These are phyloP conservation scores for Augiades crinisus DNA, from an alignment of 2,888 invertebrate genomes.

Conservation along the genomic window DNA sequence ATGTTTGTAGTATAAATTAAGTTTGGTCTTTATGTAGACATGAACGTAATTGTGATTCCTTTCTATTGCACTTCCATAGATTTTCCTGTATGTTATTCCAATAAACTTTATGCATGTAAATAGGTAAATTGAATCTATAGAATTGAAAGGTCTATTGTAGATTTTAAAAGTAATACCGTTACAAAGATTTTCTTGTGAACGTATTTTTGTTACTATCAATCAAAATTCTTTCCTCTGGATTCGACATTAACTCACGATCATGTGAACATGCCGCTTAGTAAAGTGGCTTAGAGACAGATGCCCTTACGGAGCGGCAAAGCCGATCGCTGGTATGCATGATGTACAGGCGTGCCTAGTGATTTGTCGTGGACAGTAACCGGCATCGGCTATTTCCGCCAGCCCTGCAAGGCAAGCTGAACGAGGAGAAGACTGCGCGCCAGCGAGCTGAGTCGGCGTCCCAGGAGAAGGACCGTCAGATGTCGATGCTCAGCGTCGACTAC, in stretches of 20 bases:
- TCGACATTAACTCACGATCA: no score
- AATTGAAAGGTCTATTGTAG: no score
- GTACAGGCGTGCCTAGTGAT: not conserved
- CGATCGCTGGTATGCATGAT: no score
- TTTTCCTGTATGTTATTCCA: conserved; percentile 10
- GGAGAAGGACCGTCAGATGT: conserved; percentile 96
- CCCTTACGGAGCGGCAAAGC: no score
- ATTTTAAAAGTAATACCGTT: no score
- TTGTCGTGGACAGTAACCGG: not conserved
- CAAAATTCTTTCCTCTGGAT: not conserved
- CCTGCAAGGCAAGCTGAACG: conserved; percentile 94
- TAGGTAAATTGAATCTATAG: not conserved
- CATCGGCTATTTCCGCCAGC: conserved; percentile 74
- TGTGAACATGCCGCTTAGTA: not conserved
- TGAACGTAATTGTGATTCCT: not conserved
- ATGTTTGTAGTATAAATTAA: conserved; percentile 37
- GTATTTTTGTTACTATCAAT: not conserved
- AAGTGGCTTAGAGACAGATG: not conserved
- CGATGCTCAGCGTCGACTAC: conserved; percentile 96
- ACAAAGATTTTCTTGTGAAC: not conserved
- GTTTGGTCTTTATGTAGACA: conserved; percentile 30
- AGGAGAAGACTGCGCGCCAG: conserved; percentile 93
- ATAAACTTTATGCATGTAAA: conserved; percentile 1
- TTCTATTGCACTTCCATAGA: conserved; percentile 2
- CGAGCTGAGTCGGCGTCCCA: conserved; percentile 93